Evolutionary conservation across 2,888 invertebrate species (phyloP).

Genomic region (Habrosyne pyritoides): DNA sequence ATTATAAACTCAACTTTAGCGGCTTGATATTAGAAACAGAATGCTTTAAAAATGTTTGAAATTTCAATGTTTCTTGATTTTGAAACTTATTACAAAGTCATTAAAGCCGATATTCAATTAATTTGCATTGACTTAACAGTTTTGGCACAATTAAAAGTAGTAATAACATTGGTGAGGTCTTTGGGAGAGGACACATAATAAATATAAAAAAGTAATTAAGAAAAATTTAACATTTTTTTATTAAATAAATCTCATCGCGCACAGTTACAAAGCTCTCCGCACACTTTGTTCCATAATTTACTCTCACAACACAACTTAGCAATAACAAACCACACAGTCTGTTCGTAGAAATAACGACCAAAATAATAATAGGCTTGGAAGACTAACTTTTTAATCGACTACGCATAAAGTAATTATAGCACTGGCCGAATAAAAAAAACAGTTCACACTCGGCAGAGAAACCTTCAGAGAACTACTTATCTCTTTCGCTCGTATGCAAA

Average conservation of each 20-base stretch:
- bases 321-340: conserved; percentile 70
- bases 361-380: conserved; percentile 59
- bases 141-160: no score
- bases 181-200: neutral
- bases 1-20: no score
- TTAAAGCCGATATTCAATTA: no score
- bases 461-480: no score
- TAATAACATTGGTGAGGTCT: no score
- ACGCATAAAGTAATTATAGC: neutral
- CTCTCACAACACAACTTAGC: conserved; percentile 70
- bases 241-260: conserved; percentile 77
- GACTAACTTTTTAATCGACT: conserved; percentile 19
- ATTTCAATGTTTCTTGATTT: neutral
- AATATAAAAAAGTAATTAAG: conserved; percentile 24
- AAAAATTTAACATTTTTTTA: conserved; percentile 79
- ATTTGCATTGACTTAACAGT: no score
- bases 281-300: conserved; percentile 81
- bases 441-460: no score
- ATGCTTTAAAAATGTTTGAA: no score
- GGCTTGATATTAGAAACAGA: no score
- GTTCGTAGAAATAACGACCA: conserved; percentile 52
- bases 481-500: no score
- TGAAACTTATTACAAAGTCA: no score
- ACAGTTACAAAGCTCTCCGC: conserved; percentile 71
- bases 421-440: neutral